A percentile compares a stretch with the other conserved stretches of the same genome.
phyloP scores from a whole-genome alignment of 2,113 vertebrate species.

The Mesocricetus auratus region DNA sequence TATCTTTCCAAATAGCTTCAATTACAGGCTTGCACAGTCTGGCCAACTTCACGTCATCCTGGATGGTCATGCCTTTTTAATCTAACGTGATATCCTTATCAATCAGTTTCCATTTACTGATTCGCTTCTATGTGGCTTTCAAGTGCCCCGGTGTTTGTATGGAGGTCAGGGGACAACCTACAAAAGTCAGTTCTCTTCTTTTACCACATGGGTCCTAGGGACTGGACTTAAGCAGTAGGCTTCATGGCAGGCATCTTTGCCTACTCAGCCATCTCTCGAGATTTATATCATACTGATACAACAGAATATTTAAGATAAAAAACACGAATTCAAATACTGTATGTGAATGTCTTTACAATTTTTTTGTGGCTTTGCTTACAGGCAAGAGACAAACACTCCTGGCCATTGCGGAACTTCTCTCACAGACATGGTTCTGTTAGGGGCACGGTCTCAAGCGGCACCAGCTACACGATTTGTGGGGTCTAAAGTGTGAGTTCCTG shows the following conservation, averaged over 20 bases:
- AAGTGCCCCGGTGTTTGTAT: not conserved
- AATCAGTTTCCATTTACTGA: not conserved
- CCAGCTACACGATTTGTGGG: not conserved
- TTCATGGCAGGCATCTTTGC: not conserved
- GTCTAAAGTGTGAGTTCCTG: not conserved
- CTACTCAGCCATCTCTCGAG: not conserved
- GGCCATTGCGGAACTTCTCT: not conserved
- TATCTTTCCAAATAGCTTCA: not conserved
- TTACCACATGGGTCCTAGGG: not conserved
- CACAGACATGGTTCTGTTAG: not conserved
- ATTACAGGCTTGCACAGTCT: not conserved
- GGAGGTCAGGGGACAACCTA: not conserved
- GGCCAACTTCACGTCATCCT: not conserved
- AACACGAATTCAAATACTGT: constrained; percentile 42
- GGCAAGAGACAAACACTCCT: no score
- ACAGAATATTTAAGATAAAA: constrained; percentile 54
- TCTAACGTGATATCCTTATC: not conserved
- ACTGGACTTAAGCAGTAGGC: not conserved
- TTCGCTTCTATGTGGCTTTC: no score
- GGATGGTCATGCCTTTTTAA: constrained; percentile 29
- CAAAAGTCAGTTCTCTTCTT: not conserved
- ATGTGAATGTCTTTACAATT: not conserved
- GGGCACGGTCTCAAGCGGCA: not conserved
- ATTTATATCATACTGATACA: constrained; percentile 11
- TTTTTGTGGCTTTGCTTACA: not conserved